Evolutionary conservation across 2,888 invertebrate genomes (phyloP), one percentile per base, ranked within the genome.

Genomic region (Branchipolynoe longqiensis): DNA sequence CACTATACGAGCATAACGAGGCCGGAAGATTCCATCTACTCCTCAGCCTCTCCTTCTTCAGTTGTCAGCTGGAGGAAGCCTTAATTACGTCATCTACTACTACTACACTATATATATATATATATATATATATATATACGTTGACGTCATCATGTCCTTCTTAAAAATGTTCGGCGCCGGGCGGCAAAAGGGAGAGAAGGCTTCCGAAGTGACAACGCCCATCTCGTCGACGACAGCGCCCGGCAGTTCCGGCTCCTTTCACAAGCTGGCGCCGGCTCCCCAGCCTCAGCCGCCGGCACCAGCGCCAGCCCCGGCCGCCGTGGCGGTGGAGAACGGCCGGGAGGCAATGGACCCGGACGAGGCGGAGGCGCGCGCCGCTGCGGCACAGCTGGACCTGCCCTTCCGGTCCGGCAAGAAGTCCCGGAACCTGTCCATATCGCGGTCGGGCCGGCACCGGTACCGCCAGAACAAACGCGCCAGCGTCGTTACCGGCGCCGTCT

Each of bases 401-500:
- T 82, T 82, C 38, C 56, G 56, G 38, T 31, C 82, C 3, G 82
- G 82, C 0, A 82, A 82, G 36, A 82, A 82, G 73, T 54, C 40
- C 38, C 33, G 84, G 18, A 84, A 84, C 28, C 54, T 84, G 31
- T 84, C 84, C 41, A 84, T 84, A 28, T 84, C 84, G 18, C 84
- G 84, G 22, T 84, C 84, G 0, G 84, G 84, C 0, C 64, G 84
- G 1, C 84, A 84, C 54, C 22, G 28, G n/a, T 78, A 78, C 54
- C 41, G 78, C 1, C 14, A 22, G 3, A 78, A 78, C 78, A 41
- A 78, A 25, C 78, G 78, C 1, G 78, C 78, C 6, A 78, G 78
- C 28, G 78, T 78, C 14, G 78, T 78, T 1, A 78, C 41, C 48
- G 78, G 54, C 41, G 54, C 41, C 25, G 78, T 78, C 31, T 78